Percentiles rank a stretch among this genome's conserved stretches.
phyloP scores from a whole-genome alignment of 2,113 vertebrate species.

The Neotoma lepida region DNA sequence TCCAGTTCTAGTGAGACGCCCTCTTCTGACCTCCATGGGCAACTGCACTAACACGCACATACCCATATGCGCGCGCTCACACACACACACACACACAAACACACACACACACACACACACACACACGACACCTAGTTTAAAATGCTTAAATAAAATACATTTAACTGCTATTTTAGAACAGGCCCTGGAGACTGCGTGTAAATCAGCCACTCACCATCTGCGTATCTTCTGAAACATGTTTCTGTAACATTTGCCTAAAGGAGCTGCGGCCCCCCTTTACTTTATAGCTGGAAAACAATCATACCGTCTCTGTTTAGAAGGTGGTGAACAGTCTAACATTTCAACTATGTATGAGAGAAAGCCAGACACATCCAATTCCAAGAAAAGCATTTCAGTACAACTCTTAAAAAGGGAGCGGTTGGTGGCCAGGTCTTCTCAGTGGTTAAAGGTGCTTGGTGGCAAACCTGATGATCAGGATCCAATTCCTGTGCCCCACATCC shows the following conservation, averaged over 20 bases:
- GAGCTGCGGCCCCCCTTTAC: conserved; percentile 87
- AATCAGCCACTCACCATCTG: conserved; percentile 88
- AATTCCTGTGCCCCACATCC: neutral
- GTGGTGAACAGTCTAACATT: neutral
- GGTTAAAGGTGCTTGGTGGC: neutral
- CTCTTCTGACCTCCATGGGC: neutral
- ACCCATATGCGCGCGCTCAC: no score
- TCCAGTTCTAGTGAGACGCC: neutral
- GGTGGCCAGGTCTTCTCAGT: neutral
- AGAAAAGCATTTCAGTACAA: neutral
- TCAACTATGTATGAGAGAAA: neutral
- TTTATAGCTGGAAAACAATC: conserved; percentile 85
- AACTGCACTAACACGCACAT: neutral
- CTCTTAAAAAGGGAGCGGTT: neutral
- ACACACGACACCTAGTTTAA: neutral
- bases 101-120: neutral
- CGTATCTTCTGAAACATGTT: conserved; percentile 80
- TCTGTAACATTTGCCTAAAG: conserved; percentile 86
- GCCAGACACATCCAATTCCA: neutral
- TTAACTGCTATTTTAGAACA: neutral
- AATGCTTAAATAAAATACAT: neutral
- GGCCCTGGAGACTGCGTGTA: neutral
- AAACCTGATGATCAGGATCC: neutral
- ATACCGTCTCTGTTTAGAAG: neutral
- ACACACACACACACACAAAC: neutral